phyloP scores from a whole-genome alignment of 2,113 vertebrate genomes.

The Zingel zingel region DNA sequence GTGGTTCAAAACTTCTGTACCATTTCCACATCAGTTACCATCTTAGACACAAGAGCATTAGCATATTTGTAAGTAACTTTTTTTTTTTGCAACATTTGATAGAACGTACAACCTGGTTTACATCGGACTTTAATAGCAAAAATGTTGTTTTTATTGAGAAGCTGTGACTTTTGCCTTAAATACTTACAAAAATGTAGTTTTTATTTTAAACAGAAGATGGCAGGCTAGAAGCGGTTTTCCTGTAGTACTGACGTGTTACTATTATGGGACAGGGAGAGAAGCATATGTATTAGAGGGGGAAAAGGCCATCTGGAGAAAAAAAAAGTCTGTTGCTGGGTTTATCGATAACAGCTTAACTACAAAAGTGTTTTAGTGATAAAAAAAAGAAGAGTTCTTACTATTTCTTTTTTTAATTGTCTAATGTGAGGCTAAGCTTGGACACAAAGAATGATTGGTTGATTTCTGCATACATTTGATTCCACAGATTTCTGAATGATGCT shows the following conservation, averaged over 20 bases:
- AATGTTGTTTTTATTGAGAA: neutral
- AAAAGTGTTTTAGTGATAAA: neutral
- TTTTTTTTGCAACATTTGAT: neutral
- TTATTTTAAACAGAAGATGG: constrained; percentile 87
- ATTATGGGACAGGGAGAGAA: neutral
- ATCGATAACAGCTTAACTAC: neutral
- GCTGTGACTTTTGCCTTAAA: constrained; percentile 3
- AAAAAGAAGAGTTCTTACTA: neutral
- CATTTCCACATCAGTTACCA: neutral
- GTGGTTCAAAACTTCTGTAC: neutral
- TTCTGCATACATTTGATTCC: neutral
- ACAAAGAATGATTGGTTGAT: neutral
- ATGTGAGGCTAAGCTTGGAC: neutral
- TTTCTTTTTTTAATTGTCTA: neutral
- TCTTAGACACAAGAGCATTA: neutral
- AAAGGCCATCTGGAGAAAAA: neutral
- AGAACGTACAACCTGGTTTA: neutral
- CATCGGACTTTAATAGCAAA: neutral
- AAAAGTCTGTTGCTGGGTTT: neutral
- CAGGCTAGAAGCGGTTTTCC: neutral
- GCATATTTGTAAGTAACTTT: neutral
- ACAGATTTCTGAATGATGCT: neutral
- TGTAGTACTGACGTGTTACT: constrained; percentile 45
- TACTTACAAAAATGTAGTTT: constrained; percentile 80
- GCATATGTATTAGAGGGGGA: neutral